A percentile compares a stretch with the other conserved stretches of the same genome.
Conservation (phyloP, 1,140 invertebrate genomes). For the Andricus grossulariae region DNA sequence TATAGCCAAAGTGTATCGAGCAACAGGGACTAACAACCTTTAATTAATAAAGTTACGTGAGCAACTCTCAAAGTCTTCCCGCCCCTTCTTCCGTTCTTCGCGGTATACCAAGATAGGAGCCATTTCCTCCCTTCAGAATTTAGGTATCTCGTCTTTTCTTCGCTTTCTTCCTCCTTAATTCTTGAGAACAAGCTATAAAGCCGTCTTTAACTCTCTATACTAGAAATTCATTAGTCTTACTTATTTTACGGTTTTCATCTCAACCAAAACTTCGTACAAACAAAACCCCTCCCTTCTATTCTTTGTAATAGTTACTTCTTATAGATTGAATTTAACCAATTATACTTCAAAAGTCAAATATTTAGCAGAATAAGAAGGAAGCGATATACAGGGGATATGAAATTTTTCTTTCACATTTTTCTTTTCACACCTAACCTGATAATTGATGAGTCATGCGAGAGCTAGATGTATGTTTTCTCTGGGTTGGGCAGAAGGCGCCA, state of each 20-base stretch:
- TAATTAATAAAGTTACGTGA: slow-evolving; percentile 75
- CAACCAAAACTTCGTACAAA: not conserved
- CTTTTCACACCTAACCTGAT: slow-evolving; percentile 27
- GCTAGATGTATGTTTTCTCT: slow-evolving; percentile 40
- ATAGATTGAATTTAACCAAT: slow-evolving; percentile 20
- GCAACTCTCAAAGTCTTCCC: slow-evolving; percentile 69
- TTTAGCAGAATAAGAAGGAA: not conserved
- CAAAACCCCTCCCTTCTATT: not conserved
- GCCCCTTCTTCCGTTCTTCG: slow-evolving; percentile 41
- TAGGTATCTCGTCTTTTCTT: slow-evolving; percentile 61
- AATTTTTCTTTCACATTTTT: not conserved
- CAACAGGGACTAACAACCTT: slow-evolving; percentile 71
- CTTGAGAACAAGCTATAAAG: slow-evolving; percentile 55
- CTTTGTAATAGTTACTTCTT: not conserved
- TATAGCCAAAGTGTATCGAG: slow-evolving; percentile 61
- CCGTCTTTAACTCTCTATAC: slow-evolving; percentile 54
- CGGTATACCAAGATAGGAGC: slow-evolving; percentile 52
- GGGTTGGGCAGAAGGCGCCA: slow-evolving; percentile 48
- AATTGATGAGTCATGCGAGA: slow-evolving; percentile 50
- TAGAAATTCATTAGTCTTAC: slow-evolving; percentile 19
- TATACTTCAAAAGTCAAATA: not conserved
- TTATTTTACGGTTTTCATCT: slow-evolving; percentile 20
- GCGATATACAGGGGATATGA: not conserved
- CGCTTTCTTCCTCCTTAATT: slow-evolving; percentile 45
- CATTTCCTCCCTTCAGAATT: slow-evolving; percentile 63